Conservation (phyloP, 2,888 invertebrate genomes). For the Drosophila colorata region DNA sequence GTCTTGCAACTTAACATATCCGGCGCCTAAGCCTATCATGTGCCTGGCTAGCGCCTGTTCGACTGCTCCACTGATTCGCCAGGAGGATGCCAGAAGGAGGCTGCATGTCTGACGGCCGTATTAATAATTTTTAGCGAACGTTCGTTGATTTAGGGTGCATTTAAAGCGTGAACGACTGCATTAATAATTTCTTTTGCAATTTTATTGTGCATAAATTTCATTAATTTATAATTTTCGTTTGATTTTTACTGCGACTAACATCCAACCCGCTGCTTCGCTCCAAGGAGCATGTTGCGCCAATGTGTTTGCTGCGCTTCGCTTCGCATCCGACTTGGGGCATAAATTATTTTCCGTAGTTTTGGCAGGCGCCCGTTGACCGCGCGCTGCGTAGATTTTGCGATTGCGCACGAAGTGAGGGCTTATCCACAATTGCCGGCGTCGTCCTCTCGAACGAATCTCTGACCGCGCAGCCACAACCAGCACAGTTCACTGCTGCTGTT, state of each 20-base stretch:
- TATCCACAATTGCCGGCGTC: constrained; percentile 62
- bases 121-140: constrained; percentile 65
- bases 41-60: constrained; percentile 39
- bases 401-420: constrained; percentile 80
- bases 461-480: constrained; percentile 20
- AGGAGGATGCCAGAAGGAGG: constrained; percentile 4
- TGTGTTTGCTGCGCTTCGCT: constrained; percentile 69
- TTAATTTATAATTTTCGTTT: constrained; percentile 86
- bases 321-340: constrained; percentile 73
- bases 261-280: constrained; percentile 70
- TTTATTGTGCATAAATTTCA: constrained; percentile 86
- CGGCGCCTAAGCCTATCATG: constrained; percentile 75
- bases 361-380: constrained; percentile 79
- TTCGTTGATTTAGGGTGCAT: constrained; percentile 85
- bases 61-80: too few species aligned
- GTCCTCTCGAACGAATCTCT: constrained; percentile 27
- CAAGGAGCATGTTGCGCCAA: constrained; percentile 72
- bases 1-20: constrained; percentile 78
- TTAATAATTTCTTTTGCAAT: constrained; percentile 86
- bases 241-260: constrained; percentile 78
- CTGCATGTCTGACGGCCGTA: constrained; percentile 68
- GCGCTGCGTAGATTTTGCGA: constrained; percentile 78
- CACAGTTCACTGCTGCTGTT: constrained; percentile 20
- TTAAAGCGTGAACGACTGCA: constrained; percentile 86
- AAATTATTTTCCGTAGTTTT: constrained; percentile 84